phyloP scores from a whole-genome alignment of 2,113 vertebrate species.

The Circaetus cinerascens region DNA sequence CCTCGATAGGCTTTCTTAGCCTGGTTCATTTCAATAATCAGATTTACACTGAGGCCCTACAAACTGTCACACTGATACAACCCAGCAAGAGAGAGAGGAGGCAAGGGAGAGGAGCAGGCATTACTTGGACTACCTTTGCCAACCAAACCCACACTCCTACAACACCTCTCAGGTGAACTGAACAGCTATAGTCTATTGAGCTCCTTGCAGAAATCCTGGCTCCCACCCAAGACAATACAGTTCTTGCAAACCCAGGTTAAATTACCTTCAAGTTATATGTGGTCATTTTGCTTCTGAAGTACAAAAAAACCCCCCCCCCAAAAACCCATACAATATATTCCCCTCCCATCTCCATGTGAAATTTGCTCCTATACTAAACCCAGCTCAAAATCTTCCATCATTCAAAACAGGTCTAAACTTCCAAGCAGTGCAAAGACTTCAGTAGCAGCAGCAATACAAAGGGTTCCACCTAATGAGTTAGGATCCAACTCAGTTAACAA shows the following conservation, averaged over 20 bases:
- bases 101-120: background rate
- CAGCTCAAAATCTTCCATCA: background rate
- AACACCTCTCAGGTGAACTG: background rate
- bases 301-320: background rate
- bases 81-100: background rate
- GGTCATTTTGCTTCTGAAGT: background rate
- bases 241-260: background rate
- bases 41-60: background rate
- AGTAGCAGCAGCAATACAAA: background rate
- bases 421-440: background rate
- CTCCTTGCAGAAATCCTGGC: background rate
- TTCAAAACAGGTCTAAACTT: background rate
- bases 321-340: background rate
- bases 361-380: background rate
- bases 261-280: background rate
- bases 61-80: background rate
- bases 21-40: background rate
- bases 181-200: background rate
- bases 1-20: background rate
- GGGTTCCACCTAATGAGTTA: background rate
- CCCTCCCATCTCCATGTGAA: background rate
- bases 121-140: background rate
- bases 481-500: background rate
- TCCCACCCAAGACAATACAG: background rate
- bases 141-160: background rate